Evolutionary conservation across 2,797 vertebrate species (phyloP), one percentile per base, ranked within the genome.

Genomic region (Alfaro cultratus): DNA sequence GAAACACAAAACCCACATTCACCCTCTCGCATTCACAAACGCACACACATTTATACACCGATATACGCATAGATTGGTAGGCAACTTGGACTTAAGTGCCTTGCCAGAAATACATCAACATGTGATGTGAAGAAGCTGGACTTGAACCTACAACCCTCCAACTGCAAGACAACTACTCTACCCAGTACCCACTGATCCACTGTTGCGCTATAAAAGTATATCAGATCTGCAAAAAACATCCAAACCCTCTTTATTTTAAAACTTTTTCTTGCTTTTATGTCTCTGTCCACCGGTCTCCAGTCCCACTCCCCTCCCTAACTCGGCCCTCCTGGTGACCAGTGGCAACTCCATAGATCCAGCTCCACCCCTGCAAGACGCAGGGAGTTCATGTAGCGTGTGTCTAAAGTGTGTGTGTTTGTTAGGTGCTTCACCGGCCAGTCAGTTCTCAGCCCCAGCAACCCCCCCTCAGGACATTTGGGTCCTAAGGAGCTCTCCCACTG

Each of bases 391-490:
- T 78, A 75, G 73, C n/a, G 64, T 84, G 76, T 83, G 67, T 83
- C 80, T 90, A 88, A 90, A 90, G 89, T 82, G 88, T 89, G 82
- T 92, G 86, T 94, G 91, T 95, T 90, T 89, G 83, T 87, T 94
- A 95, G 94, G 93, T 93, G 85, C 79, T 89, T 86, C 82, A 84
- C 85, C 84, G 74, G 90, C 88, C 92, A 91, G 91, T 90, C 87
- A 92, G 87, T 85, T 91, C 85, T 92, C 92, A 92, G 82, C 85
- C 90, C 91, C 93, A 88, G 88, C 90, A 92, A 92, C 84, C 81
- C 88, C 93, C 84, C 88, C 85, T 92, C 91, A 93, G 92, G 94
- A 95, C 86, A 92, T 95, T 82, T 95, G 95, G 95, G 93, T 95
- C 85, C 94, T 95, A 90, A 94, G 94, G 91, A 93, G 91, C 53